These are phyloP conservation scores for Andrena flavipes DNA, from an alignment of 2,888 invertebrate genomes.

Conservation along the genomic window DNA sequence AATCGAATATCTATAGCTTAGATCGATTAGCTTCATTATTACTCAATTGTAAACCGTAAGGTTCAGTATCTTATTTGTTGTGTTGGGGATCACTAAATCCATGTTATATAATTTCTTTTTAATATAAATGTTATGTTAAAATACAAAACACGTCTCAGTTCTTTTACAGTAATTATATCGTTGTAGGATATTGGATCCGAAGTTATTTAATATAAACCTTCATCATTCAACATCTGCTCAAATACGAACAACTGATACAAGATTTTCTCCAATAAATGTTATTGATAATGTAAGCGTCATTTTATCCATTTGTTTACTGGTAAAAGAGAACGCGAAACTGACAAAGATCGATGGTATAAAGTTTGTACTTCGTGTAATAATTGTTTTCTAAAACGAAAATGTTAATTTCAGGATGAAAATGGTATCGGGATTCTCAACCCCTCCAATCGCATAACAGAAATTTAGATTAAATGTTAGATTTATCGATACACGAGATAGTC, in stretches of 20 bases:
- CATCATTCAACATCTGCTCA: not conserved
- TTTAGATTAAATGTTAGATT: too few relatives aligned
- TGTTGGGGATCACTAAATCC: slow-evolving; percentile 75
- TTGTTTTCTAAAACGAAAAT: too few relatives aligned
- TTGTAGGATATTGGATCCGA: not conserved
- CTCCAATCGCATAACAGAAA: too few relatives aligned
- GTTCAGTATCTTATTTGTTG: slow-evolving; percentile 67
- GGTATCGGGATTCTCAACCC: too few relatives aligned
- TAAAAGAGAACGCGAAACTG: too few relatives aligned
- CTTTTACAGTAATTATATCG: not conserved
- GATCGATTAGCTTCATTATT: slow-evolving; percentile 64
- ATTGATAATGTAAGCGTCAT: too few relatives aligned
- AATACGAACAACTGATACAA: too few relatives aligned
- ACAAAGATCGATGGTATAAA: too few relatives aligned
- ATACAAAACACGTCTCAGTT: slow-evolving; percentile 34
- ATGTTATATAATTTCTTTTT: slow-evolving; percentile 72
- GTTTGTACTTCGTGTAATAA: too few relatives aligned
- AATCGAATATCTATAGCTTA: slow-evolving; percentile 18
- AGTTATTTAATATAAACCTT: not conserved
- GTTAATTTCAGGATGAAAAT: too few relatives aligned
- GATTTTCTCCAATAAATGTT: too few relatives aligned
- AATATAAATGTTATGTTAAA: slow-evolving; percentile 73
- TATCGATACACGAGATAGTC: not conserved
- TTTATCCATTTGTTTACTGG: too few relatives aligned
- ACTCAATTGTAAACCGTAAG: slow-evolving; percentile 63